Evolutionary conservation across 2,113 vertebrate genomes (phyloP).

Genomic region (Tetraodon nigroviridis): DNA sequence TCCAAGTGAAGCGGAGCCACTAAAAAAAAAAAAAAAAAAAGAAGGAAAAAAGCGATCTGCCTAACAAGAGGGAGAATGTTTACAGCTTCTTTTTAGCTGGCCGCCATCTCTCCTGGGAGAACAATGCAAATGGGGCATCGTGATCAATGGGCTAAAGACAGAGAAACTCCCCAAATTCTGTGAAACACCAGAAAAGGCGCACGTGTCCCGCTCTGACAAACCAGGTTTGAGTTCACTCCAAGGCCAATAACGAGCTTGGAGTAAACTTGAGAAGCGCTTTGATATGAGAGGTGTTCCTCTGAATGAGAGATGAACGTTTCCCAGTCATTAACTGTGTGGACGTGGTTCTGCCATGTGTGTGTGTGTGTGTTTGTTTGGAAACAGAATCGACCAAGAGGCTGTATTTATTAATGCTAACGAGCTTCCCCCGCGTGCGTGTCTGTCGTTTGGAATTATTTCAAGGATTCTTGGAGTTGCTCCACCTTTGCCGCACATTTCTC

Average conservation of each 20-base stretch:
- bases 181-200: not conserved
- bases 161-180: conserved; percentile 3
- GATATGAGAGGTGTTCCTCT: not conserved
- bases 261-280: not conserved
- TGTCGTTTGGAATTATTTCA: conserved; percentile 21
- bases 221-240: conserved; percentile 5
- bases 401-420: conserved; percentile 42
- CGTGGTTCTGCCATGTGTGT: not conserved
- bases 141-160: conserved; percentile 12
- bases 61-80: not conserved
- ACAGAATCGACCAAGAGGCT: conserved; percentile 3
- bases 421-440: not conserved
- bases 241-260: conserved; percentile 8
- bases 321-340: not conserved
- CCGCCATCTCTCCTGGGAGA: not conserved
- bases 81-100: conserved; percentile 3
- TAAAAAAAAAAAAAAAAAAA: not conserved
- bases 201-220: not conserved
- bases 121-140: conserved; percentile 1
- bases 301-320: not conserved
- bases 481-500: not conserved
- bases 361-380: not conserved
- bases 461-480: conserved; percentile 6
- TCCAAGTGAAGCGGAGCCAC: not conserved
- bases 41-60: not conserved